A percentile compares a stretch with the other conserved stretches of the same genome.
These are phyloP conservation scores for Mesoligia furuncula DNA, from an alignment of 2,888 invertebrate species.

Conservation along the genomic window DNA sequence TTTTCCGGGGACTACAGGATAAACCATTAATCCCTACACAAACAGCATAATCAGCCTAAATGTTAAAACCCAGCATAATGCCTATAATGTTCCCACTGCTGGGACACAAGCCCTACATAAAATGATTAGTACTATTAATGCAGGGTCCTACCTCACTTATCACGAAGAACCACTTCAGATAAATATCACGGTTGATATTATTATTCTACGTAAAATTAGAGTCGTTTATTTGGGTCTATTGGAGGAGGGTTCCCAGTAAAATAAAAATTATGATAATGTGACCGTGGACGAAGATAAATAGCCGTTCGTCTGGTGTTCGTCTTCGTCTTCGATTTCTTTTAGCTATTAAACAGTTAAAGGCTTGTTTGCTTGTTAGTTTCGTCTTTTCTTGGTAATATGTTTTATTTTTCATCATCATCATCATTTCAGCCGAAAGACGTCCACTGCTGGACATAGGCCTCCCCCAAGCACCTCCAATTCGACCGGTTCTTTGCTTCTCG, in stretches of 20 bases:
- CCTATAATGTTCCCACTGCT: not conserved
- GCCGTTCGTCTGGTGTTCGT: not conserved
- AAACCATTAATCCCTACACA: not conserved
- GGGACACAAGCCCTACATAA: not conserved
- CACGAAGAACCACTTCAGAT: constrained; percentile 22
- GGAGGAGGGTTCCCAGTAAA: not conserved
- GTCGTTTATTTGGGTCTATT: constrained; percentile 14
- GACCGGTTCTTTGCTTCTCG: too few relatives aligned
- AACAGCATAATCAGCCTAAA: too few relatives aligned
- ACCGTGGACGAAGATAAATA: constrained; percentile 6
- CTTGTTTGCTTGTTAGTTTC: not conserved
- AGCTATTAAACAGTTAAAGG: not conserved
- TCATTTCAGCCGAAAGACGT: too few relatives aligned
- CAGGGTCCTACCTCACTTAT: not conserved
- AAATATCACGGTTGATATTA: constrained; percentile 7
- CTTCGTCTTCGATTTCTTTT: not conserved
- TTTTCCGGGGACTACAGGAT: not conserved
- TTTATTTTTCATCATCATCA: too few relatives aligned
- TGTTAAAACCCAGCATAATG: not conserved
- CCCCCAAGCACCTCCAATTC: too few relatives aligned
- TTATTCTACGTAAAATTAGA: not conserved
- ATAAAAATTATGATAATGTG: constrained; percentile 15
- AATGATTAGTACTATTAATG: constrained; percentile 5
- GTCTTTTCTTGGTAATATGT: not conserved
- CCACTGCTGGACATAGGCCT: too few relatives aligned